A percentile compares a stretch with the other conserved stretches of the same genome.
Evolutionary conservation across 2,797 vertebrate genomes (phyloP).

Genomic region (Hydrocynus forskahlii): DNA sequence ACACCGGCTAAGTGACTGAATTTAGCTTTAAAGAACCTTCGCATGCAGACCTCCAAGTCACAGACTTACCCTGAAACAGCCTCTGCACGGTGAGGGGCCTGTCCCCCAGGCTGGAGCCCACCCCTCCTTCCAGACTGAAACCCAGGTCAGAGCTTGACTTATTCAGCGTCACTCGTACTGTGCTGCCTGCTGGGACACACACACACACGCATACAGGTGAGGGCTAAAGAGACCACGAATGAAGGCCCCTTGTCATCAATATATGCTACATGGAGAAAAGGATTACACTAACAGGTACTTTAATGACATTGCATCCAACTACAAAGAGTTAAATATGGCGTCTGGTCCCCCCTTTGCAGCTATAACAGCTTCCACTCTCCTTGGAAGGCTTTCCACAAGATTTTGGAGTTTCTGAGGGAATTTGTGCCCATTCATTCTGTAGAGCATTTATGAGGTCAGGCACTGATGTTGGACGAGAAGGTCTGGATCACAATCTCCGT

Average conservation of each 20-base stretch:
- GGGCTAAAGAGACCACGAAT: background rate
- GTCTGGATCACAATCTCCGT: no score
- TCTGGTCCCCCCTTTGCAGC: no score
- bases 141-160: constrained; percentile 79
- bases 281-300: no score
- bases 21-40: background rate
- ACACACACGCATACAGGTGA: background rate
- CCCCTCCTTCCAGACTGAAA: constrained; percentile 82
- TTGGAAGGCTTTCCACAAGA: no score
- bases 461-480: no score
- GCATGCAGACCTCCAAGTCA: background rate
- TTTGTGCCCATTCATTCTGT: no score
- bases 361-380: no score
- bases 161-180: constrained; percentile 70
- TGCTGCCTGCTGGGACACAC: constrained; percentile 60
- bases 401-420: no score
- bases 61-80: constrained; percentile 79
- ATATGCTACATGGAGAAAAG: no score
- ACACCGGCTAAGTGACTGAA: background rate
- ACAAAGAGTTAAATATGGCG: no score
- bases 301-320: no score
- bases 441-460: no score
- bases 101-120: constrained; percentile 73
- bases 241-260: background rate
- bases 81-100: constrained; percentile 78